phyloP scores from a whole-genome alignment of 92 coral and sea anemone species.

The Scolanthus callimorphus region DNA sequence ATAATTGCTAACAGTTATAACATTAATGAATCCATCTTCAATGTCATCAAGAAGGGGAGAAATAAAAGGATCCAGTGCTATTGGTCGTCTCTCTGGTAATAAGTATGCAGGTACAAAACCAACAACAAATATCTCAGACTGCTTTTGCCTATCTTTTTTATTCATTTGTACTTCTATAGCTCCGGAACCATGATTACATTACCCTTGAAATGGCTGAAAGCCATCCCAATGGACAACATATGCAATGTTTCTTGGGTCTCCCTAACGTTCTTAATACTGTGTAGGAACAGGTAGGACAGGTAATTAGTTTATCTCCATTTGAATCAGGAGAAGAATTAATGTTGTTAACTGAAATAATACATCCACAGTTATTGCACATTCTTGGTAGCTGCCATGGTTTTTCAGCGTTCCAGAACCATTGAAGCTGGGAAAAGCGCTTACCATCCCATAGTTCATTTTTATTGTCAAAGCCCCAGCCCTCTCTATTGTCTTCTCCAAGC shows the following conservation, averaged over 20 bases:
- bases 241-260: constrained; percentile 62
- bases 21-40: constrained; percentile 58
- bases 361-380: constrained; percentile 15
- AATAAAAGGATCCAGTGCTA: constrained; percentile 52
- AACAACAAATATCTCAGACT: constrained; percentile 59
- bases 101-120: constrained; percentile 59
- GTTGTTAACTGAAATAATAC: constrained; percentile 26
- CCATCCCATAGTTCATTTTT: constrained; percentile 24
- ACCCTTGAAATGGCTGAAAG: constrained; percentile 61
- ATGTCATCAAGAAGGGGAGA: constrained; percentile 51
- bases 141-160: constrained; percentile 22
- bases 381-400: constrained; percentile 31
- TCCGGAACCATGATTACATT: constrained; percentile 45
- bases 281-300: constrained; percentile 16
- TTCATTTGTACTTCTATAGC: constrained; percentile 50
- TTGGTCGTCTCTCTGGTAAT: constrained; percentile 44
- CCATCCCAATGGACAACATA: constrained; percentile 70
- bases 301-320: constrained; percentile 20
- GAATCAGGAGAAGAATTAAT: constrained; percentile 19
- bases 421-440: constrained; percentile 20
- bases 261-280: constrained; percentile 29
- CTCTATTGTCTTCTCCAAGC: constrained; percentile 30
- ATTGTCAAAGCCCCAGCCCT: constrained; percentile 26
- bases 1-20: constrained; percentile 50
- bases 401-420: constrained; percentile 56